These are phyloP conservation scores for Apodemus agrarius DNA, from an alignment of 2,797 vertebrate genomes.

Conservation along the genomic window DNA sequence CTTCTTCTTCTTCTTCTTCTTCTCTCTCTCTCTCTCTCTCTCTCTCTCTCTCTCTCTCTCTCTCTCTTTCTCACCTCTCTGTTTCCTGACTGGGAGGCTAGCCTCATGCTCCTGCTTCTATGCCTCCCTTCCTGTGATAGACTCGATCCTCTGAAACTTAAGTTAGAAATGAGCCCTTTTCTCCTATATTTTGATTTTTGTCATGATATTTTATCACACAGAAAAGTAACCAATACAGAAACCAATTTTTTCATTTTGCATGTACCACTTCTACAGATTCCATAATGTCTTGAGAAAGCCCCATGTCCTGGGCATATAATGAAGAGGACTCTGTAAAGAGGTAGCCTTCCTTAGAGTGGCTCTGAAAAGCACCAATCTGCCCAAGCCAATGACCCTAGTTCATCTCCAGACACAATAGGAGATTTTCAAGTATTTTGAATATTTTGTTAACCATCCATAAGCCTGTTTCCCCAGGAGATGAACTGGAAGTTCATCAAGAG, in stretches of 20 bases:
- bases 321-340: background rate
- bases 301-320: background rate
- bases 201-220: background rate
- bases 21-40: background rate
- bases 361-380: background rate
- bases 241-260: background rate
- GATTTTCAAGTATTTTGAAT: background rate
- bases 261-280: background rate
- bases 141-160: background rate
- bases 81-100: no score
- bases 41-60: background rate
- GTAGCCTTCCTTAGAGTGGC: background rate
- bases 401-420: rapidly evolving
- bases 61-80: background rate
- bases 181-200: background rate
- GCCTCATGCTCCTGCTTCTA: background rate
- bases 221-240: background rate
- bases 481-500: background rate
- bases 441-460: background rate
- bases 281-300: background rate
- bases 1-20: no score
- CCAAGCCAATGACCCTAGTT: background rate
- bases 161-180: background rate
- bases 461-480: background rate
- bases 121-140: background rate